phyloP scores from a whole-genome alignment of 2,888 invertebrate genomes.

The Drosophila mimica region DNA sequence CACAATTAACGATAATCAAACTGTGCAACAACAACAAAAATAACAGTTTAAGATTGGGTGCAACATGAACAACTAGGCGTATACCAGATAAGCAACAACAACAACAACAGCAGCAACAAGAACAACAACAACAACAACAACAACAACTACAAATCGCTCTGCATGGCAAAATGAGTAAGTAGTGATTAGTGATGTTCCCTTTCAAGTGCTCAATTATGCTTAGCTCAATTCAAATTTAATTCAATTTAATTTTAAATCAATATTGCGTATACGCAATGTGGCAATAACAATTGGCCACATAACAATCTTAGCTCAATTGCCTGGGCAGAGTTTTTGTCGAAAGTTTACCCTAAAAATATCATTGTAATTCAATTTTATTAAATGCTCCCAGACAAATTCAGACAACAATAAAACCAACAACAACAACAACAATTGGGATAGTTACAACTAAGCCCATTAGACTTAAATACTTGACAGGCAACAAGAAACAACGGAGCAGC shows the following conservation, averaged over 20 bases:
- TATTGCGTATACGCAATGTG: conserved; percentile 50
- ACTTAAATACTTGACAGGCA: conserved; percentile 61
- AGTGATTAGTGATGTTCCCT: neutral
- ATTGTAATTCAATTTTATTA: conserved; percentile 66
- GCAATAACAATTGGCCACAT: neutral
- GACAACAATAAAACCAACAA: conserved; percentile 22
- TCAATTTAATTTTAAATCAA: conserved; percentile 40
- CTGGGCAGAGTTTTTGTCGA: conserved; percentile 37
- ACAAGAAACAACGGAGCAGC: conserved; percentile 18
- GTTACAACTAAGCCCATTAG: conserved; percentile 71
- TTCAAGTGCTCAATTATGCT: conserved; percentile 21
- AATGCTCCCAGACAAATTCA: conserved; percentile 35
- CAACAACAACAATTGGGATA: conserved; percentile 25
- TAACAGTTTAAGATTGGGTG: conserved; percentile 22
- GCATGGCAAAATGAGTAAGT: conserved; percentile 69
- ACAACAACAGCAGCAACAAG: conserved; percentile 6
- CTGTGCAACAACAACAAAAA: conserved; percentile 27
- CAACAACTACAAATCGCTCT: conserved; percentile 8
- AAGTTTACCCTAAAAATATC: conserved; percentile 52
- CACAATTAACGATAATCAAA: conserved; percentile 22
- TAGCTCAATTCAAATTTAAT: conserved; percentile 60
- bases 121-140: conserved; percentile 2
- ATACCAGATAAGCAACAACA: conserved; percentile 57
- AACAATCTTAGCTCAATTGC: conserved; percentile 55
- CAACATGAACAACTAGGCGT: conserved; percentile 66